phyloP scores from a whole-genome alignment of 2,797 vertebrate species.

The Clarias fuscus region DNA sequence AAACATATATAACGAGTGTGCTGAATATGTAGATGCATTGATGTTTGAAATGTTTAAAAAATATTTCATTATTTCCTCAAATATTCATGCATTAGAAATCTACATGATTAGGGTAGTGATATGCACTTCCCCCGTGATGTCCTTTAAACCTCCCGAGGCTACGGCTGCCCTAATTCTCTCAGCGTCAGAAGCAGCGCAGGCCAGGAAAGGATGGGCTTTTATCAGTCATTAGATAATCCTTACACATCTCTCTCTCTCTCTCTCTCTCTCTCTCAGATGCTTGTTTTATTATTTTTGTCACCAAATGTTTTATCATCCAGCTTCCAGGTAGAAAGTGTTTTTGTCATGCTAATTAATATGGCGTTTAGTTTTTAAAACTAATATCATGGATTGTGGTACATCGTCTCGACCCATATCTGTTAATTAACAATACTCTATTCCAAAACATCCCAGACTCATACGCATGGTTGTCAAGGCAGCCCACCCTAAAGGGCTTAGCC shows the following conservation, averaged over 20 bases:
- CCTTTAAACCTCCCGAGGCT: slow-evolving; percentile 46
- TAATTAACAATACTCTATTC: slow-evolving; percentile 51
- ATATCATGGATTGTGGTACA: slow-evolving; percentile 7
- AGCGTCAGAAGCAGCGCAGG: slow-evolving; percentile 28
- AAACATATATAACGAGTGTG: not conserved
- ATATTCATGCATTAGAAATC: slow-evolving; percentile 31
- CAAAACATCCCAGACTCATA: slow-evolving; percentile 29
- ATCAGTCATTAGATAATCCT: slow-evolving; percentile 9
- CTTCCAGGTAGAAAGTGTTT: slow-evolving; percentile 23
- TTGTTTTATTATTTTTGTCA: not conserved
- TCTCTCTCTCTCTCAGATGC: not conserved
- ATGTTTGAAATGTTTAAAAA: not conserved
- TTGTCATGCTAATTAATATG: slow-evolving; percentile 18
- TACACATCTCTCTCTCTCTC: not conserved
- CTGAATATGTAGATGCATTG: not conserved
- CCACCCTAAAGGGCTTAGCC: slow-evolving; percentile 34
- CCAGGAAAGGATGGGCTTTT: slow-evolving; percentile 32
- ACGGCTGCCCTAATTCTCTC: slow-evolving; percentile 48
- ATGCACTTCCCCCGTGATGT: slow-evolving; percentile 26
- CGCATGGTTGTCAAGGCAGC: slow-evolving; percentile 31
- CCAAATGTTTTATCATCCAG: slow-evolving; percentile 3
- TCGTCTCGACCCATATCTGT: slow-evolving; percentile 39
- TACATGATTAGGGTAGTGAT: slow-evolving; percentile 15
- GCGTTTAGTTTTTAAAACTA: not conserved
- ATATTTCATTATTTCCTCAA: slow-evolving; percentile 18